Evolutionary conservation across 2,888 invertebrate genomes (phyloP).

Genomic region (Andrena camellia): DNA sequence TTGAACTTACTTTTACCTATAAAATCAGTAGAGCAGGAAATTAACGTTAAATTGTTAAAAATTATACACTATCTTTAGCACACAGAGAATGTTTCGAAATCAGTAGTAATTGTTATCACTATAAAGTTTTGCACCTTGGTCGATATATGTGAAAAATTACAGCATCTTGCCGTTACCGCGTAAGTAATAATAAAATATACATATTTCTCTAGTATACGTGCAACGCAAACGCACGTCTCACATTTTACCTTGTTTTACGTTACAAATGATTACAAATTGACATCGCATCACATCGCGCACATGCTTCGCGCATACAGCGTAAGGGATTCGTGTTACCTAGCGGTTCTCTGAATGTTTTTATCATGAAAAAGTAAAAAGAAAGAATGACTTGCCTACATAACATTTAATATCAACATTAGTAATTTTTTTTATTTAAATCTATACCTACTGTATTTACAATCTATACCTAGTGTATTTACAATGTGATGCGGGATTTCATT

Average conservation of each 20-base stretch:
- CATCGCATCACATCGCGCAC: slow-evolving; percentile 53
- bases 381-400: background rate
- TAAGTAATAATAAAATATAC: slow-evolving; percentile 25
- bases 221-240: slow-evolving; percentile 34
- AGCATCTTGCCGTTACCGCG: slow-evolving; percentile 9
- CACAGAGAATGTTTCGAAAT: background rate
- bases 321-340: slow-evolving; percentile 12
- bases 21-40: too few species aligned
- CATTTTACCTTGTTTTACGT: slow-evolving; percentile 38
- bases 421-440: background rate
- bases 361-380: too few species aligned
- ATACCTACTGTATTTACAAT: background rate
- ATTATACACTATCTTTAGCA: background rate
- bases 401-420: background rate
- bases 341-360: too few species aligned
- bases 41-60: background rate
- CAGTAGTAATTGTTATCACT: background rate
- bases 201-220: slow-evolving; percentile 43
- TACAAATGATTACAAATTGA: slow-evolving; percentile 40
- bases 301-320: slow-evolving; percentile 16
- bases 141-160: slow-evolving; percentile 11
- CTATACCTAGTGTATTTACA: background rate
- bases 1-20: background rate
- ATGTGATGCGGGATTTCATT: background rate
- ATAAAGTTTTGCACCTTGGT: slow-evolving; percentile 3